Conservation (phyloP, 2,888 invertebrate genomes). For the Lordiphosa andalusiaca region DNA sequence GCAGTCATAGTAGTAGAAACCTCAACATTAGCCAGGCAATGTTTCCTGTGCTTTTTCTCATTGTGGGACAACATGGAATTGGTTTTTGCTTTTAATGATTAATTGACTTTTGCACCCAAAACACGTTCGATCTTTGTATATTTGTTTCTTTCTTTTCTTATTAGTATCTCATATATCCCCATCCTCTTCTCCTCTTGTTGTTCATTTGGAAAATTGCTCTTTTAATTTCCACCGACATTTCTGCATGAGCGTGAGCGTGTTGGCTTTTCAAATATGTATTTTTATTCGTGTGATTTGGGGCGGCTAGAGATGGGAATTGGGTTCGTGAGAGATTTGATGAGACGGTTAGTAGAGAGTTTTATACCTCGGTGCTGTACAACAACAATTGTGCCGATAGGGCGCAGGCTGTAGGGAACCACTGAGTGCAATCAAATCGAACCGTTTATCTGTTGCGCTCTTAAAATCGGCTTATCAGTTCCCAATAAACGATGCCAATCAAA, state of each 20-base stretch:
- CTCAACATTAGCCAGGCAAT: neutral
- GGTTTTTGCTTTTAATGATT: slow-evolving; percentile 70
- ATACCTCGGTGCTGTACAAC: too few relatives aligned
- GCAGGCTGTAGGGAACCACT: too few relatives aligned
- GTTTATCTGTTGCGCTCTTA: too few relatives aligned
- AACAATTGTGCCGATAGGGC: too few relatives aligned
- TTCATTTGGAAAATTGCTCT: slow-evolving; percentile 59
- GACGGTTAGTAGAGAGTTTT: too few relatives aligned
- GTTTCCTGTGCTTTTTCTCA: slow-evolving; percentile 19
- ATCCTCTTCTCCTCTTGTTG: slow-evolving; percentile 12
- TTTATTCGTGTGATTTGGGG: slow-evolving; percentile 42
- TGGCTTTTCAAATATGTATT: slow-evolving; percentile 42
- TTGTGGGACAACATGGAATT: slow-evolving; percentile 60
- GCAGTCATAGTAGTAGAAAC: too few relatives aligned
- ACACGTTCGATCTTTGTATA: slow-evolving; percentile 65
- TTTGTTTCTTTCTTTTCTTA: slow-evolving; percentile 31
- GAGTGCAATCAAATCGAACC: too few relatives aligned
- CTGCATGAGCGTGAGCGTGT: slow-evolving; percentile 25
- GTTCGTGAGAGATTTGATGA: slow-evolving; percentile 16
- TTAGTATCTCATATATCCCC: neutral
- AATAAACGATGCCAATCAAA: too few relatives aligned
- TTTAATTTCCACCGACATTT: slow-evolving; percentile 60
- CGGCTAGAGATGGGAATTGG: slow-evolving; percentile 19
- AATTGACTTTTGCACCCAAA: slow-evolving; percentile 69
- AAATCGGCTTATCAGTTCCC: too few relatives aligned